Conservation (phyloP, 2,888 invertebrate genomes). For the Empis livida region DNA sequence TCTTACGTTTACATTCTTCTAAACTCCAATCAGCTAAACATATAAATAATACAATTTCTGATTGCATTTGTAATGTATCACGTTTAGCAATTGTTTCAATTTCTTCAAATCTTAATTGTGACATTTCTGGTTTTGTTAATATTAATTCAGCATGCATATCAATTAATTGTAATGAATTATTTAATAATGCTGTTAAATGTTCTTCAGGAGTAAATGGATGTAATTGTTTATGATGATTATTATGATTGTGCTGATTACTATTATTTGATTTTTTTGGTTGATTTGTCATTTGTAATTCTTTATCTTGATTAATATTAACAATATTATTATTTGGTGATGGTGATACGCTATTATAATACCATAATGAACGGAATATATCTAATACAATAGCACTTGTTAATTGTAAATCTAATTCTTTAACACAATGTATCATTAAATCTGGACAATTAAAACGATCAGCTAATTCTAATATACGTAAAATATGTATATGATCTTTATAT, state of each 20-base stretch:
- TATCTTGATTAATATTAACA: conserved; percentile 15
- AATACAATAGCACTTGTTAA: conserved; percentile 32
- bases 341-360: conserved; percentile 33
- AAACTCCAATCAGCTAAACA: conserved; percentile 34
- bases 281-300: conserved; percentile 6
- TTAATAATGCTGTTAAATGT: conserved; percentile 30
- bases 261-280: conserved; percentile 17
- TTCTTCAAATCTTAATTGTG: conserved; percentile 32
- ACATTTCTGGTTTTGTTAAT: conserved; percentile 26
- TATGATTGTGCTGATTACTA: conserved; percentile 14
- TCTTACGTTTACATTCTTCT: conserved; percentile 31
- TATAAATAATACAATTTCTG: conserved; percentile 31
- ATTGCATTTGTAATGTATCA: conserved; percentile 29
- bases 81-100: conserved; percentile 34
- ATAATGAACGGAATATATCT: conserved; percentile 32
- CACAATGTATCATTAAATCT: conserved; percentile 34
- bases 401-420: conserved; percentile 34
- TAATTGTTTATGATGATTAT: conserved; percentile 9
- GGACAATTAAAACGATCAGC: conserved; percentile 35
- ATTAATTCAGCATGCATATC: conserved; percentile 35
- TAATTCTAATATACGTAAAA: conserved; percentile 32
- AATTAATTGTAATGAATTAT: conserved; percentile 33
- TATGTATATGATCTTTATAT: conserved; percentile 33
- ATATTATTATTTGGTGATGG: conserved; percentile 26
- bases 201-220: conserved; percentile 35